Base-by-base conservation (phyloP, 1,140 invertebrate genomes). In the Gryon sp. region DNA sequence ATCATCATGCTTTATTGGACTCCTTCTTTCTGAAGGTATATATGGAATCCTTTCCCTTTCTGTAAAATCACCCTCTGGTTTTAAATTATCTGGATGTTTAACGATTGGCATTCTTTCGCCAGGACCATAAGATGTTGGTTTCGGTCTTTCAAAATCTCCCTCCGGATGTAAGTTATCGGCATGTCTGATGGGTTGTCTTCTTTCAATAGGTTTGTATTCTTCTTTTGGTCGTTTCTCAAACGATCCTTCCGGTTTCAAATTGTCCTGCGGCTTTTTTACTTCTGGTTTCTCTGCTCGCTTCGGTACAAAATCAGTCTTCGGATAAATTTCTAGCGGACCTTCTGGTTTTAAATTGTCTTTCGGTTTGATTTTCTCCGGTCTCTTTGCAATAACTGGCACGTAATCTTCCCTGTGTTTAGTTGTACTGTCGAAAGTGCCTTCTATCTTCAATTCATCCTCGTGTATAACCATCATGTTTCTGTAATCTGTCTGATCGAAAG, bases 11-110 rank as follows among this genome's bases (percentile, higher is more conserved):
- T 76, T 86, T 11, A 62, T 82, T 6, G 90, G 2, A 85, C 85
- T 72, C 2, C 82, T 83, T 11, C 83, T 38, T 52, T 89, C 86
- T 0, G 72, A 83, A 45, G 28, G 38, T 62, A 46, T 52, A 40
- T 12, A 81, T 68, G 28, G 80, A 9, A 5, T 6, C 8, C n/a
- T 84, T 46, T 86, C 79, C 0, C 85, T 89, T 50, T 14, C 18
- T 28, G 59, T 6, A 73, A 94, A 93, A 14, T 92, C 90, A 9
- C 93, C 93, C 80, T 93, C 89, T 22, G 89, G 86, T 77, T 85
- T 89, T 0, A 94, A 80, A 82, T 94, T 93, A 76, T 94, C 93
- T n/a, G 69, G 46, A 19, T 72, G 84, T 53, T 77, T 80, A 4
- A 82, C 82, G 9, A 78, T 78, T 26, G 69, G 82, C 50, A 86